Conservation (phyloP, 2,113 vertebrate species). For the Anhinga anhinga region DNA sequence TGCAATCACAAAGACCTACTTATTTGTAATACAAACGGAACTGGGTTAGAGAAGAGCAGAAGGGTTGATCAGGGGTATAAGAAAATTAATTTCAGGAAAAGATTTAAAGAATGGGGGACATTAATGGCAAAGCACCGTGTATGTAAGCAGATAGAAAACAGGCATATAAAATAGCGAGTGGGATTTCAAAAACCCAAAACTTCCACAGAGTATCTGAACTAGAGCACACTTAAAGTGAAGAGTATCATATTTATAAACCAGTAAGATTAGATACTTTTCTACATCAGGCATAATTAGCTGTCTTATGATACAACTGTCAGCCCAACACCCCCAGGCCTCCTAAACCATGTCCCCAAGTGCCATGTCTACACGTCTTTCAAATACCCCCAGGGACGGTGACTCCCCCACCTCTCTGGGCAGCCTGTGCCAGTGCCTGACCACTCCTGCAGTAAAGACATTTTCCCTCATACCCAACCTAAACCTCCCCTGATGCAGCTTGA, state of each 20-base stretch:
- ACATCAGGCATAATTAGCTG: neutral
- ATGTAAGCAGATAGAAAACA: neutral
- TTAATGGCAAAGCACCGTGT: neutral
- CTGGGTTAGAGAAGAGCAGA: neutral
- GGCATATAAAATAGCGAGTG: neutral
- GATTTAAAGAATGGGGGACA: neutral
- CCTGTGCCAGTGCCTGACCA: no score
- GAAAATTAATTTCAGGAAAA: neutral
- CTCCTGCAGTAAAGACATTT: no score
- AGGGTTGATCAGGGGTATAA: neutral
- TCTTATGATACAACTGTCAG: neutral
- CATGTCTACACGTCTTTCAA: no score
- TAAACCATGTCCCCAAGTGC: no score
- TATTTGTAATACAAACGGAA: neutral
- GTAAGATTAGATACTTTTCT: neutral
- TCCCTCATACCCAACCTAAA: no score
- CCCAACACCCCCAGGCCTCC: no score
- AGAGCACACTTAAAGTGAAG: neutral
- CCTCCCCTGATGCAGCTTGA: no score
- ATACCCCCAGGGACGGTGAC: no score
- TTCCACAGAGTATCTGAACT: neutral
- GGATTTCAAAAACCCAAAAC: neutral
- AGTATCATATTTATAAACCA: neutral
- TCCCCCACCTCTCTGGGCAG: no score
- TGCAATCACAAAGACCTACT: neutral